phyloP scores from a whole-genome alignment of 2,113 vertebrate species.

The Cyanoramphus novaezelandiae region DNA sequence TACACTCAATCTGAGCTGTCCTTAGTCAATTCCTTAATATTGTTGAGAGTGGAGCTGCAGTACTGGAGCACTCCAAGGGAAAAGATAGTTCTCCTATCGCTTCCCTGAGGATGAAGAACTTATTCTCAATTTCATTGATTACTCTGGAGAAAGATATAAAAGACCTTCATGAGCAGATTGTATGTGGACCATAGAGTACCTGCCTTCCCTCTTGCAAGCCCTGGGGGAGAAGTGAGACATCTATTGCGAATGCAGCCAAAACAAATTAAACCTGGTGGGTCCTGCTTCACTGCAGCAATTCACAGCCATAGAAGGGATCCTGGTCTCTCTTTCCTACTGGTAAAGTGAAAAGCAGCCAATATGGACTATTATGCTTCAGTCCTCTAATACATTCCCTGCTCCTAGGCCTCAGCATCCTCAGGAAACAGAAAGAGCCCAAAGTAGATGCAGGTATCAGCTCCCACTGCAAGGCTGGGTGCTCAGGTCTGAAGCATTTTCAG shows the following conservation, averaged over 20 bases:
- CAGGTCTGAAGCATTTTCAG: background rate
- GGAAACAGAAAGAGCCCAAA: accelerated
- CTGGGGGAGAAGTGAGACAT: background rate
- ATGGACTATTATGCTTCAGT: background rate
- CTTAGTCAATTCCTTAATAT: background rate
- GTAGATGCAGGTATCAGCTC: background rate
- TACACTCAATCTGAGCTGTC: background rate
- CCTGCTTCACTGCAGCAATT: background rate
- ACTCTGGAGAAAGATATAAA: background rate
- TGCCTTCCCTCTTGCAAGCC: background rate
- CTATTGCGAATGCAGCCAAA: background rate
- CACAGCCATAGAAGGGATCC: background rate
- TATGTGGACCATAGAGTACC: background rate
- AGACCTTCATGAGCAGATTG: background rate
- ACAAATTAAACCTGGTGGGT: constrained; percentile 8
- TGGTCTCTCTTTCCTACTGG: background rate
- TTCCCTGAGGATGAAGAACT: background rate
- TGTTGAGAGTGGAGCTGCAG: background rate
- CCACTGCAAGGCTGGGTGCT: background rate
- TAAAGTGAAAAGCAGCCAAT: background rate
- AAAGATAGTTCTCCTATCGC: background rate
- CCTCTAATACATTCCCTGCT: background rate
- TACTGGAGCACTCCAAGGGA: background rate
- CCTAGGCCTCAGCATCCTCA: background rate
- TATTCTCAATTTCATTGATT: background rate